Evolutionary conservation across 92 coral and sea anemone genomes (phyloP).

Genomic region (Palythoa grandiflora): DNA sequence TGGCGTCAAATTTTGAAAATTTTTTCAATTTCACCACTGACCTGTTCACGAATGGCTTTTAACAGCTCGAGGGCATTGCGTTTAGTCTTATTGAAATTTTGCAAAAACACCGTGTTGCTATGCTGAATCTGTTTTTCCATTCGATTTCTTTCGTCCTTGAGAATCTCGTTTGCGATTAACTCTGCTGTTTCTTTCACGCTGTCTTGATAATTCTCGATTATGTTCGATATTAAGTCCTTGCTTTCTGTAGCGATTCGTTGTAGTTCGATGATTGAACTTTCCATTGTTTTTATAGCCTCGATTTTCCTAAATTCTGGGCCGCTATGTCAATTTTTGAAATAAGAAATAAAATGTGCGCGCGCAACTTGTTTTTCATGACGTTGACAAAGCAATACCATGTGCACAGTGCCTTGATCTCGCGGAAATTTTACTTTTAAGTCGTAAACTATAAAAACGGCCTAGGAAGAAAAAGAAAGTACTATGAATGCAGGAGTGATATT

Average conservation of each 20-base stretch:
- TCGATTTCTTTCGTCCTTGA: slow-evolving; percentile 23
- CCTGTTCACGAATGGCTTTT: slow-evolving; percentile 45
- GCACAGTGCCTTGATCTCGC: background rate
- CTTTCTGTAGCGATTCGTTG: slow-evolving; percentile 30
- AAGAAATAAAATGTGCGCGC: background rate
- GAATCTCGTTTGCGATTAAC: slow-evolving; percentile 30
- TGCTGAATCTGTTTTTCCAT: slow-evolving; percentile 16
- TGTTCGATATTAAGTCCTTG: slow-evolving; percentile 18
- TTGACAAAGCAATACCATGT: background rate
- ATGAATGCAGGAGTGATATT: background rate
- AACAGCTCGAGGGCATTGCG: slow-evolving; percentile 26
- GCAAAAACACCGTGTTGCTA: background rate
- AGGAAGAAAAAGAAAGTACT: background rate
- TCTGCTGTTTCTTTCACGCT: slow-evolving; percentile 26
- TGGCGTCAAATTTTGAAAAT: no score
- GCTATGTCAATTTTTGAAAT: background rate
- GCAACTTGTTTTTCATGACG: background rate
- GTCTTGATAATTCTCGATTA: slow-evolving; percentile 4
- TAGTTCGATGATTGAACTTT: slow-evolving; percentile 5
- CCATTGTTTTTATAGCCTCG: background rate
- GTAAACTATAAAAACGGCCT: background rate
- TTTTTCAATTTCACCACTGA: background rate
- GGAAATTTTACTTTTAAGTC: background rate
- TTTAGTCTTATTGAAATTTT: slow-evolving; percentile 37
- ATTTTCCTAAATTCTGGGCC: background rate